Base-by-base conservation (phyloP, 1,140 invertebrate species). In the Magallana ariakensis region DNA sequence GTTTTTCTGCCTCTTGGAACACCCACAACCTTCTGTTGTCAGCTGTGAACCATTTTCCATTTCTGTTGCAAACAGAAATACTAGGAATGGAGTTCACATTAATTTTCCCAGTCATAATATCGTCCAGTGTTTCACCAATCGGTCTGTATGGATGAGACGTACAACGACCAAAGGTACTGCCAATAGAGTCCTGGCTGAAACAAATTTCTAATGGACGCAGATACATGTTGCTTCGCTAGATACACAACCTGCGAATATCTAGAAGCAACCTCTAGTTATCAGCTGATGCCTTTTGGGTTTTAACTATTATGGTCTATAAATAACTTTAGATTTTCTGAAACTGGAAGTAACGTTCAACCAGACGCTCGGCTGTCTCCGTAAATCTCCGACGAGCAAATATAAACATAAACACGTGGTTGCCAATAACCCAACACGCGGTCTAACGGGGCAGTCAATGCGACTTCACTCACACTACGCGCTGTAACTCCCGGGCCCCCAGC, bases 11-110 rank as follows among this genome's bases (percentile, higher is more conserved):
- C n/a, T 83, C 8, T 33, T 58, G 81, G 26, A 87, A 87, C 4
- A 87, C 62, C 85, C 80, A 87, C 26, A 83, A 60, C 26, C 85
- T 83, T 56, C 85, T 87, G 80, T 87, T 87, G 22, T 87, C 85
- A 9, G 85, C 53, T 15, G 80, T 70, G 57, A 46, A 87, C 80
- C 58, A 87, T 33, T 26, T 19, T 54, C 58, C 57, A 9, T 83
- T 83, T 55, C 46, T 80, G 10, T 87, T 83, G 11, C n/a, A 22
- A 4, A 70, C 86, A 83, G 19, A n/a, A 54, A 87, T 87, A 22
- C 26, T 62, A 16, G 85, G 57, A 22, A 89, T 70, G 22, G 66
- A 70, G 22, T 70, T 9, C 1, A 70, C 22, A 22, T 70, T 70
- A 19, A 55, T 60, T 19, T 33, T 11, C 5, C 85, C 57, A 7